phyloP scores from a whole-genome alignment of 1,140 invertebrate genomes.

The Drosophila quadrilineata region DNA sequence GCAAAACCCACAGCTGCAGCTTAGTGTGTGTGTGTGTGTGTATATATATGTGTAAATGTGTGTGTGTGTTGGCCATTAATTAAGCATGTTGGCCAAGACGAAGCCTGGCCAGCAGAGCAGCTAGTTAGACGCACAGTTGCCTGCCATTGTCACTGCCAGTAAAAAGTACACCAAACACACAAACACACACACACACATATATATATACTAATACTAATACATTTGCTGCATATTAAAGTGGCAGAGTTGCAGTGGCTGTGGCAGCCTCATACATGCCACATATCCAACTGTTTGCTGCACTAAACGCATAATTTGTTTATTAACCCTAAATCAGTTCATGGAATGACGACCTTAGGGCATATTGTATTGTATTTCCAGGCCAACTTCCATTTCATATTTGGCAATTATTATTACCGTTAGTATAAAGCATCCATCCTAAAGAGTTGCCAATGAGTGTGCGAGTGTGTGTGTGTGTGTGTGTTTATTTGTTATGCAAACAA shows the following conservation, averaged over 20 bases:
- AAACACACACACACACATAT: neutral
- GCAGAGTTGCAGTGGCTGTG: slow-evolving; percentile 1
- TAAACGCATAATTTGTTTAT: slow-evolving; percentile 72
- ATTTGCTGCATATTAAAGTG: neutral
- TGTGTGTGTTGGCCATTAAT: slow-evolving; percentile 48
- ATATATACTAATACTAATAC: neutral
- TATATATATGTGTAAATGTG: slow-evolving; percentile 4
- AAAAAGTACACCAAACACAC: neutral
- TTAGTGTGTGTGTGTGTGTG: slow-evolving; percentile 12
- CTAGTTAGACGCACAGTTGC: neutral
- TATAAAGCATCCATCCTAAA: slow-evolving; percentile 32
- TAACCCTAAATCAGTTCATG: slow-evolving; percentile 75
- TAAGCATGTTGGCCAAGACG: slow-evolving; percentile 52
- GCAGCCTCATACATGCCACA: too few species aligned
- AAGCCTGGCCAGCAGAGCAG: slow-evolving; percentile 17
- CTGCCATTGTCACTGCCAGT: slow-evolving; percentile 9
- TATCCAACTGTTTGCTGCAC: slow-evolving; percentile 43
- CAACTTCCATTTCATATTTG: slow-evolving; percentile 47
- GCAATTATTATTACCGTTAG: slow-evolving; percentile 65
- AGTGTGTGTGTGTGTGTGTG: slow-evolving; percentile 5
- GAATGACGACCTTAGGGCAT: slow-evolving; percentile 13
- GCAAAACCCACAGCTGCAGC: slow-evolving; percentile 12
- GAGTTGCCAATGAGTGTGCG: neutral
- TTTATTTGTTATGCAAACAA: slow-evolving; percentile 49
- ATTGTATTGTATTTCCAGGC: neutral